These are phyloP conservation scores for Genyomyrus donnyi DNA, from an alignment of 2,113 vertebrate genomes.

Conservation along the genomic window DNA sequence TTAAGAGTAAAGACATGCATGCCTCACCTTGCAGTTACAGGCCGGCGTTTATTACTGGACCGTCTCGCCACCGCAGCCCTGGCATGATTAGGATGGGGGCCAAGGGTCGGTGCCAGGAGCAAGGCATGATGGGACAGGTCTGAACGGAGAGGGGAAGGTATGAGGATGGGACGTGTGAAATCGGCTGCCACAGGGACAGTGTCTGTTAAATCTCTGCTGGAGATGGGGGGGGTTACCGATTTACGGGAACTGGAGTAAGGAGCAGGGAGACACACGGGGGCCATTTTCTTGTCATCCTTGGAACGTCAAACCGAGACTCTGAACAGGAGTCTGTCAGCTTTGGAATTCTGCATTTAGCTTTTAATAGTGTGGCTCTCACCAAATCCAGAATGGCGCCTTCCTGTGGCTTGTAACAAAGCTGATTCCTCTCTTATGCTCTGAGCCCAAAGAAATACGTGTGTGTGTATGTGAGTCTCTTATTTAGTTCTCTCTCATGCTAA, in stretches of 20 bases:
- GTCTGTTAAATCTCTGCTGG: background rate
- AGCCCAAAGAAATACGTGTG: background rate
- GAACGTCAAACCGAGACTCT: background rate
- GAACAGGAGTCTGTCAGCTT: background rate
- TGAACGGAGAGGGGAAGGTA: too few relatives aligned
- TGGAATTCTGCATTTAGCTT: background rate
- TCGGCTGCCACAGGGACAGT: background rate
- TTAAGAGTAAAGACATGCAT: background rate
- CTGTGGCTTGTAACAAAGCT: background rate
- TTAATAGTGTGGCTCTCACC: background rate
- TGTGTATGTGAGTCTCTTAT: background rate
- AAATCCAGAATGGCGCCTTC: background rate
- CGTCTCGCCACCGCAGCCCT: background rate
- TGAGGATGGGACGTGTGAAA: background rate
- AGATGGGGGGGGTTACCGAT: background rate
- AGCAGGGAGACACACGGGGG: background rate
- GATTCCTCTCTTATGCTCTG: background rate
- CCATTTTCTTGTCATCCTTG: background rate
- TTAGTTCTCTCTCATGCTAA: background rate
- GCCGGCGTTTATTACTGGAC: background rate
- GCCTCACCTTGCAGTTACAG: background rate
- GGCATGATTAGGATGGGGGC: background rate
- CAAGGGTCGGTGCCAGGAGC: background rate
- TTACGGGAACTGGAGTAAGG: background rate
- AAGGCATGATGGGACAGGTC: background rate